Percentiles rank a stretch among this genome's conserved stretches.
Evolutionary conservation across 2,113 vertebrate species (phyloP).

Genomic region (Onychorhynchus coronatus): DNA sequence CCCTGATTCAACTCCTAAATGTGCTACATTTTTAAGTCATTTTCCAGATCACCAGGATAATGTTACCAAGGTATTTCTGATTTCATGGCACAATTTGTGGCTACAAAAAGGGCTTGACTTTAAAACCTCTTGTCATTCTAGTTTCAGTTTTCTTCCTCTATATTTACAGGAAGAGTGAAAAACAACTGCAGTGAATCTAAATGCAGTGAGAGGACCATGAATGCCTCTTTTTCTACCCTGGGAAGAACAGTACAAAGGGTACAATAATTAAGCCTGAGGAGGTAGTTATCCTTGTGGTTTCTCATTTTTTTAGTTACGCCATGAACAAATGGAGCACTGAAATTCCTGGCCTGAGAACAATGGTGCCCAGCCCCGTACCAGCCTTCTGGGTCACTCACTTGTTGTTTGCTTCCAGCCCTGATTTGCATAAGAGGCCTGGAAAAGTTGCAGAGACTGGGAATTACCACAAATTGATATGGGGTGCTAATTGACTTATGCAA

Average conservation of each 20-base stretch:
- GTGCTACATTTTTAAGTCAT: neutral
- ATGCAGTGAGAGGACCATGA: neutral
- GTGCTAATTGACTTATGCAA: neutral
- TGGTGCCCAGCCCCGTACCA: neutral
- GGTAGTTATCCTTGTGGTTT: neutral
- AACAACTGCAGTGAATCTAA: neutral
- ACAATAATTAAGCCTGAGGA: slow-evolving; percentile 18
- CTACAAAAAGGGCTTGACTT: neutral
- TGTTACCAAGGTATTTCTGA: neutral
- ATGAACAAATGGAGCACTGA: slow-evolving; percentile 42
- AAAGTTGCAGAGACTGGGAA: neutral
- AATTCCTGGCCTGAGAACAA: slow-evolving; percentile 23
- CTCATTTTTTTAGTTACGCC: neutral
- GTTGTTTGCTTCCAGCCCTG: neutral
- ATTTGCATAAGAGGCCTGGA: slow-evolving; percentile 38
- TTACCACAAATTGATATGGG: neutral
- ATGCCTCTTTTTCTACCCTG: neutral
- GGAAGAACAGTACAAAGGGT: neutral
- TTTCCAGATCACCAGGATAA: neutral
- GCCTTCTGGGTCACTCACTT: neutral
- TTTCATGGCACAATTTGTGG: neutral
- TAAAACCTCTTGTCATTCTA: neutral
- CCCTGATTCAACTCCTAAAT: neutral
- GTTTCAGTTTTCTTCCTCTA: neutral
- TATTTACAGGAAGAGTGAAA: neutral